A percentile compares a stretch with the other conserved stretches of the same genome.
These are phyloP conservation scores for Autographa pulchrina DNA, from an alignment of 2,888 invertebrate species.

Conservation along the genomic window DNA sequence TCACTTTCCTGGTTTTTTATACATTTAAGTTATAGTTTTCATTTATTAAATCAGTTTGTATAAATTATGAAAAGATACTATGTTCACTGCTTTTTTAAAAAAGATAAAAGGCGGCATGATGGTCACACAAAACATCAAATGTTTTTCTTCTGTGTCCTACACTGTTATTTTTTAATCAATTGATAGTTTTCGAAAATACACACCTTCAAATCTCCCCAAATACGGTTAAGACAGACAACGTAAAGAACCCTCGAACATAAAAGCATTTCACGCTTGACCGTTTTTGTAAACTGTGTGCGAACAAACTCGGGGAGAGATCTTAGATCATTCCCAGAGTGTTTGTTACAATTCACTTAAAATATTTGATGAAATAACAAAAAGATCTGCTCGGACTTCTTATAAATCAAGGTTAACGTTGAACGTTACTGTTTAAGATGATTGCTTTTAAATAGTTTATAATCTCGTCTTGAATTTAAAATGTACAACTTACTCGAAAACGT, in stretches of 20 bases:
- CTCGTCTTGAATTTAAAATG: too few species aligned
- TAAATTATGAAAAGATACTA: too few species aligned
- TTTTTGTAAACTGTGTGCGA: constrained; percentile 9
- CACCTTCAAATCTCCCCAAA: not conserved
- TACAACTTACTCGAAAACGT: not conserved
- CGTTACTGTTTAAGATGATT: too few species aligned
- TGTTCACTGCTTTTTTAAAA: too few species aligned
- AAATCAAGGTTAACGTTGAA: not conserved
- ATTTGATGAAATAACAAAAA: not conserved
- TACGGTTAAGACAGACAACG: not conserved
- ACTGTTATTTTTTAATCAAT: not conserved
- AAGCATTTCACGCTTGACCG: constrained; percentile 12
- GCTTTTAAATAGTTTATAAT: too few species aligned
- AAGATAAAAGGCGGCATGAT: too few species aligned
- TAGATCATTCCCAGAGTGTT: constrained; percentile 1
- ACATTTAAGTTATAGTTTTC: too few species aligned
- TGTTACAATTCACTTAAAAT: constrained; percentile 6
- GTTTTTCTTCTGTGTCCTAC: not conserved
- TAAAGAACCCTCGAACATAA: not conserved
- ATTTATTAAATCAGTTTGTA: too few species aligned
- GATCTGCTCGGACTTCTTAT: not conserved
- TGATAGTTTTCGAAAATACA: not conserved
- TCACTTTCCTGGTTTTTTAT: too few species aligned
- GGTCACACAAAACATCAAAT: too few species aligned
- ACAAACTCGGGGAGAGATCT: constrained; percentile 5